Conservation (phyloP, 2,113 vertebrate genomes). For the Hiodon tergisus region DNA sequence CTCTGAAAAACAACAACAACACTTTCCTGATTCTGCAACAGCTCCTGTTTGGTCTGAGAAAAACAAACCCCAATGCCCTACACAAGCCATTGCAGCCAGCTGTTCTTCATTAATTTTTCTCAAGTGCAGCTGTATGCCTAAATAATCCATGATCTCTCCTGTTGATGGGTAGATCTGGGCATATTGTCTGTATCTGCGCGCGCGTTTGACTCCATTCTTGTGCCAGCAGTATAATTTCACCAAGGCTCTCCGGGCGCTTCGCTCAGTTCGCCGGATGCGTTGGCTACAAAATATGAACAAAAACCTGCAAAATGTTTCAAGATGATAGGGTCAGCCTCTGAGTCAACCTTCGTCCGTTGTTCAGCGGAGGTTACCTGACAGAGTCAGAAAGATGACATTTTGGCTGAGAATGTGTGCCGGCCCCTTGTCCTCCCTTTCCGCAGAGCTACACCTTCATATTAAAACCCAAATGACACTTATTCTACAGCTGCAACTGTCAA, state of each 20-base stretch:
- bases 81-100: conserved; percentile 49
- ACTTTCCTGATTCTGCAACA: conserved; percentile 37
- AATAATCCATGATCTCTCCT: conserved; percentile 64
- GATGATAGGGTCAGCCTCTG: conserved; percentile 40
- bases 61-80: conserved; percentile 35
- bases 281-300: conserved; percentile 6
- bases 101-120: conserved; percentile 67
- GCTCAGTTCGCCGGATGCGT: conserved; percentile 5
- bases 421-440: conserved; percentile 33
- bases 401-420: conserved; percentile 36
- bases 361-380: conserved; percentile 30
- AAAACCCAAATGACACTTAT: conserved; percentile 40
- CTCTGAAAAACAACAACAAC: conserved; percentile 34
- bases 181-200: conserved; percentile 46
- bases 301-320: conserved; percentile 40
- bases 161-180: conserved; percentile 43
- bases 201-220: conserved; percentile 33
- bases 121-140: conserved; percentile 60
- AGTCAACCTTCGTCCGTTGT: conserved; percentile 27
- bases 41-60: conserved; percentile 39
- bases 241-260: conserved; percentile 28
- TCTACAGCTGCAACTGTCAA: conserved; percentile 45
- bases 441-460: conserved; percentile 23
- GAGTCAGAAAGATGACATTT: conserved; percentile 32
- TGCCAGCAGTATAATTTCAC: conserved; percentile 32